Base-by-base conservation (phyloP, 2,888 invertebrate genomes). In the Athripsodes cinereus region DNA sequence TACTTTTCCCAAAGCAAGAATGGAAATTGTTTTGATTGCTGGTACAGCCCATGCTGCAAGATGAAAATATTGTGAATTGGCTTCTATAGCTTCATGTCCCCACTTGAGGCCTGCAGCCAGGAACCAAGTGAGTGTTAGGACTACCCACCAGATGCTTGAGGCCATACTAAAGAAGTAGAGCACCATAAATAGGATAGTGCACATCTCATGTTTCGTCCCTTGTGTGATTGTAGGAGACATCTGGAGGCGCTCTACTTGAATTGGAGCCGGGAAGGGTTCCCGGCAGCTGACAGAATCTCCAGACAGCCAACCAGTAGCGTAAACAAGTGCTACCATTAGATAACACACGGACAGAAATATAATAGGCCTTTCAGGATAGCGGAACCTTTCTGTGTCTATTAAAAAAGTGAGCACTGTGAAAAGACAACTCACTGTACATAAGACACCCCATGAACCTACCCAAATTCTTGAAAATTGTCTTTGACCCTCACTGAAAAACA, bases 61-160 rank as follows among this genome's bases (percentile, higher is more conserved):
- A 82, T 97, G 97, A 74, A 97, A 97, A 74, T 96, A 94, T 74
- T 96, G 94, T 11, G 96, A 95, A 75, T 96, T 93, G 55, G 94
- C 92, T 78, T 96, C 96, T 69, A 97, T 96, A 35, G 96, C 96
- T 80, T 97, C 97, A 74, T 96, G 95, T 48, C 96, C 96, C 96
- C 96, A 97, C 76, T 96, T 96, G 59, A 96, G 82, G 31, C 96
- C 96, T 61, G 96, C 96, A 46, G 96, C 94, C 69, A 97, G 78
- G 75, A 96, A 96, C 96, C 96, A 97, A 56, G 96, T 96, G 63
- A 97, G 81, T 18, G 96, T 95, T 68, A 97, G 78, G 66, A 96
- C 87, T 54, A 96, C 95, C 96, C 96, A 97, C 96, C 97, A 96
- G 69, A 96, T 92, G 70, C 92, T 93, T 49, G 93, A 93, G 22